Evolutionary conservation across 2,888 invertebrate genomes (phyloP).

Genomic region (Ichneumoninae sp.): DNA sequence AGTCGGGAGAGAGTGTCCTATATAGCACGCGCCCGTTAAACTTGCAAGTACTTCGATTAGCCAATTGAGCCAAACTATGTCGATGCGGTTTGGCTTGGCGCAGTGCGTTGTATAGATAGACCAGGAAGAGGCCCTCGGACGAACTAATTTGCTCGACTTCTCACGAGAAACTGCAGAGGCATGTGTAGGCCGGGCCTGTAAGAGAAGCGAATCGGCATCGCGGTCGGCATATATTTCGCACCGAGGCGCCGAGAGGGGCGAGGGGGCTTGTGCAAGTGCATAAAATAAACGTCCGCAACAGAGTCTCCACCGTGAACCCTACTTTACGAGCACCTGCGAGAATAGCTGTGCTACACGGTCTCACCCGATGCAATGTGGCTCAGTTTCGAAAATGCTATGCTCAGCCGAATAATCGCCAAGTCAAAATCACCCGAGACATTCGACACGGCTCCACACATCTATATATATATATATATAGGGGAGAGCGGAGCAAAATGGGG

Average conservation of each 20-base stretch:
- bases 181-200: not conserved
- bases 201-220: slow-evolving; percentile 23
- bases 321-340: slow-evolving; percentile 51
- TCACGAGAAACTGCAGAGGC: slow-evolving; percentile 63
- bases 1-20: not conserved
- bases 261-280: slow-evolving; percentile 58
- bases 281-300: slow-evolving; percentile 3
- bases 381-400: slow-evolving; percentile 52
- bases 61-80: slow-evolving; percentile 35
- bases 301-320: slow-evolving; percentile 16
- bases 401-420: slow-evolving; percentile 65
- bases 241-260: slow-evolving; percentile 39
- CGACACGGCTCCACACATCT: slow-evolving; percentile 28
- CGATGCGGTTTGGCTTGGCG: slow-evolving; percentile 33
- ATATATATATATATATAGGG: not conserved
- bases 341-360: not conserved
- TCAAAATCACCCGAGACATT: slow-evolving; percentile 66
- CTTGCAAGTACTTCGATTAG: slow-evolving; percentile 28
- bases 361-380: slow-evolving; percentile 23
- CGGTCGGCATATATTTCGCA: slow-evolving; percentile 21
- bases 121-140: slow-evolving; percentile 41
- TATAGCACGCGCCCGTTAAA: slow-evolving; percentile 14
- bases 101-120: slow-evolving; percentile 31
- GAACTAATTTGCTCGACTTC: slow-evolving; percentile 69
- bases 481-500: too few species aligned